Evolutionary conservation across 2,888 invertebrate species (phyloP).

Genomic region (Drosophila barbarae): DNA sequence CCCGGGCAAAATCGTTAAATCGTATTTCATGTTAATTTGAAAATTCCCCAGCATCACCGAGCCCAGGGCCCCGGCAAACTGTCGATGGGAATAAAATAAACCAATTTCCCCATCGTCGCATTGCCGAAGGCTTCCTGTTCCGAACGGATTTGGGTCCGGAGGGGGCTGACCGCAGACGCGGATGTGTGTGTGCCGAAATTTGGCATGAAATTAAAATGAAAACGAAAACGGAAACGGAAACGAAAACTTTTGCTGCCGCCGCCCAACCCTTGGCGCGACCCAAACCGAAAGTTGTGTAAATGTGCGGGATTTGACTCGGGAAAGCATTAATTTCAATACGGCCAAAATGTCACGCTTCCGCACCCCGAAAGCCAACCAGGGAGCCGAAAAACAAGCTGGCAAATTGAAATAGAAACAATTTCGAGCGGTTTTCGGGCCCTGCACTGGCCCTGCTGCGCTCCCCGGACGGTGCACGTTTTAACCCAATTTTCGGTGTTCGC

Average conservation of each 20-base stretch:
- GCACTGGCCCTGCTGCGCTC: constrained; percentile 4
- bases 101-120: constrained; percentile 67
- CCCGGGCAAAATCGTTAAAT: constrained; percentile 52
- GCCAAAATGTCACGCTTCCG: constrained; percentile 67
- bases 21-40: constrained; percentile 67
- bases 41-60: constrained; percentile 42
- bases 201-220: constrained; percentile 61
- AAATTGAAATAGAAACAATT: constrained; percentile 69
- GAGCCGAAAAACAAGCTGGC: constrained; percentile 37
- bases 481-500: constrained; percentile 63
- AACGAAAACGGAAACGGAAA: constrained; percentile 7
- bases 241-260: constrained; percentile 39
- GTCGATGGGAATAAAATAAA: constrained; percentile 65
- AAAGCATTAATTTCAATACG: constrained; percentile 70
- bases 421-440: constrained; percentile 37
- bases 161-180: constrained; percentile 51
- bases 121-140: constrained; percentile 49
- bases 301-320: constrained; percentile 57
- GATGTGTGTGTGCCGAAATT: constrained; percentile 48
- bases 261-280: constrained; percentile 4
- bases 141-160: background rate
- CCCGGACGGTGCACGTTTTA: constrained; percentile 56
- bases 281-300: constrained; percentile 56
- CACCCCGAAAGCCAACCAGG: constrained; percentile 31
- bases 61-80: constrained; percentile 25